phyloP scores from a whole-genome alignment of 2,888 invertebrate genomes.

The Tenthredo livida region DNA sequence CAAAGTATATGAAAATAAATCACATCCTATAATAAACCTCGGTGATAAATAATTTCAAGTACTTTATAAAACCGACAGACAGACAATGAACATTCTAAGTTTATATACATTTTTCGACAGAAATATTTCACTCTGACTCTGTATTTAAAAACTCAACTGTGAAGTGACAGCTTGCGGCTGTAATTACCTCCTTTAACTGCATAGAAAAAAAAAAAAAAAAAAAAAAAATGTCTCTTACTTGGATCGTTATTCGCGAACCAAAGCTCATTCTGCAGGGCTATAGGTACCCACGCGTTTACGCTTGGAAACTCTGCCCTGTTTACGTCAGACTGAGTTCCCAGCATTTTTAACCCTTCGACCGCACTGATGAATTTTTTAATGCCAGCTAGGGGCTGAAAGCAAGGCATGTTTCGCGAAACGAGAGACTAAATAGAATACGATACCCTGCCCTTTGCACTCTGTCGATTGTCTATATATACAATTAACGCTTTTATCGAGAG shows the following conservation, averaged over 20 bases:
- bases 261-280: neutral
- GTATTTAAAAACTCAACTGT: neutral
- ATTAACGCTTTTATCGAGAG: neutral
- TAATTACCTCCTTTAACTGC: neutral
- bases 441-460: neutral
- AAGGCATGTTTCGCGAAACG: neutral
- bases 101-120: neutral
- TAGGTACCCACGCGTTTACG: neutral
- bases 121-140: too few species aligned
- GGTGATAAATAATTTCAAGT: neutral
- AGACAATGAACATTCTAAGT: neutral
- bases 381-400: neutral
- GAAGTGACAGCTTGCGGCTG: neutral
- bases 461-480: neutral
- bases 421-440: constrained; percentile 20
- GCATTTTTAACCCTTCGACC: constrained; percentile 45
- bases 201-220: too few species aligned
- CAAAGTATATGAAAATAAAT: neutral
- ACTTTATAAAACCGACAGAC: neutral
- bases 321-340: constrained; percentile 31
- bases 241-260: neutral
- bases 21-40: neutral
- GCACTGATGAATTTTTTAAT: constrained; percentile 48
- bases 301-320: constrained; percentile 21
- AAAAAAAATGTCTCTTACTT: neutral